Base-by-base conservation (phyloP, 2,797 vertebrate genomes). In the Lithobates pipiens region DNA sequence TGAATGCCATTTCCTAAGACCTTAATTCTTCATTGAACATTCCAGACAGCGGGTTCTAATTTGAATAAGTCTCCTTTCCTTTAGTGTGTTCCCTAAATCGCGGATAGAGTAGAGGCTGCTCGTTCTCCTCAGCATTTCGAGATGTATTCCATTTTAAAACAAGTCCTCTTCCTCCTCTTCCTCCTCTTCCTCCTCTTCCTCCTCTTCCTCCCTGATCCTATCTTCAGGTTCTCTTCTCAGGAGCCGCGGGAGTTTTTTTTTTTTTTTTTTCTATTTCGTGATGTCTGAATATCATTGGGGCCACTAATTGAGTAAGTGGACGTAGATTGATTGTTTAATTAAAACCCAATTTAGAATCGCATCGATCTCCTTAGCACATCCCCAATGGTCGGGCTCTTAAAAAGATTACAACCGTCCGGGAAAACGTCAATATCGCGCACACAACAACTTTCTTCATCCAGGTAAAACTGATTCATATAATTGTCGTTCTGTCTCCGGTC, bases 261-360 rank as follows among this genome's bases (percentile, higher is more conserved):
- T 46, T 32, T 39, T 29, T n/a, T n/a, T n/a, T n/a, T n/a, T n/a
- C n/a, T n/a, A n/a, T 36, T 36, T 5, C 36, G 34, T 82, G 68
- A 82, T 34, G 84, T 80, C 69, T 67, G 67, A 69, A 25, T 86
- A 77, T 72, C 57, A 7, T 70, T 72, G 23, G 15, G 88, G 68
- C 80, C 74, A 75, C 82, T 88, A 87, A 89, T 89, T 87, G 87
- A 91, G 91, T 90, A 89, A 84, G 88, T 44, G 89, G 82, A 87
- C 88, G 87, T 85, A 89, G 91, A 92, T 90, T 91, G 91, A 93
- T 93, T 88, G 89, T 91, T 92, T 91, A 92, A 93, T 93, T 93
- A 93, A 92, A 92, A 88, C 91, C 90, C 91, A 93, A 91, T 92
- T 92, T 92, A 91, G 89, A 91, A 89, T 54, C 84, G 89, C 88